Evolutionary conservation across 1,140 invertebrate genomes (phyloP), one percentile per base, ranked within the genome.

Genomic region (Ruditapes philippinarum): DNA sequence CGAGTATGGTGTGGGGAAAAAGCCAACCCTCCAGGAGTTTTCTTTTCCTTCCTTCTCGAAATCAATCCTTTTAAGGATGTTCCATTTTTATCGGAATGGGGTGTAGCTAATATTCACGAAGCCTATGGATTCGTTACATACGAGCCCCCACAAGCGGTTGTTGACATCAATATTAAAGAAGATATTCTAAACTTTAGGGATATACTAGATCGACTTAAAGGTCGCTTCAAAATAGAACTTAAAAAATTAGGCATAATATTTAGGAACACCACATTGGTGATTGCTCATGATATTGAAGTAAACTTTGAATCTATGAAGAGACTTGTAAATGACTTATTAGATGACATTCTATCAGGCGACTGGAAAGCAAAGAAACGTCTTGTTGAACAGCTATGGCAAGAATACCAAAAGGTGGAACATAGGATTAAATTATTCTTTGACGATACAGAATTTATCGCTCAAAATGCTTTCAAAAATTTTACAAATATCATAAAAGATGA

Each of bases 1-100:
- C n/a, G 89, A 36, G 4, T 38, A 78, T 70, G 36, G 54, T 90
- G 89, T 57, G 89, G 82, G 17, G 19, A 45, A 22, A 17, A 19
- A 7, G 36, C 89, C 5, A 90, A 86, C 49, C 89, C 81, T 25
- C 25, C 68, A 0, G 89, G 89, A 31, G 22, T 86, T 5, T 90
- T 90, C 38, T 7, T 90, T 38, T 79, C 81, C 19, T 17, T 49
- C 3, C 9, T 68, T 19, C 4, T 90, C 17, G 36, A 73, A 7
- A 17, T 57, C 3, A 79, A 78, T 33, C 81, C 62, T 3, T 85
- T 90, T 42, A 17, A 49, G 19, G 82, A n/a, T 19, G 57, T 90
- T 17, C 82, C 89, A 7, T 38, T 90, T 14, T n/a, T 90, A 19
- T 5, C 49, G n/a, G 25, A 49, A 1, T 76, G 38, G 74, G 4